Percentiles rank a stretch among this genome's conserved stretches.
These are phyloP conservation scores for Poecilia gillii DNA, from an alignment of 2,797 vertebrate genomes.

Conservation along the genomic window DNA sequence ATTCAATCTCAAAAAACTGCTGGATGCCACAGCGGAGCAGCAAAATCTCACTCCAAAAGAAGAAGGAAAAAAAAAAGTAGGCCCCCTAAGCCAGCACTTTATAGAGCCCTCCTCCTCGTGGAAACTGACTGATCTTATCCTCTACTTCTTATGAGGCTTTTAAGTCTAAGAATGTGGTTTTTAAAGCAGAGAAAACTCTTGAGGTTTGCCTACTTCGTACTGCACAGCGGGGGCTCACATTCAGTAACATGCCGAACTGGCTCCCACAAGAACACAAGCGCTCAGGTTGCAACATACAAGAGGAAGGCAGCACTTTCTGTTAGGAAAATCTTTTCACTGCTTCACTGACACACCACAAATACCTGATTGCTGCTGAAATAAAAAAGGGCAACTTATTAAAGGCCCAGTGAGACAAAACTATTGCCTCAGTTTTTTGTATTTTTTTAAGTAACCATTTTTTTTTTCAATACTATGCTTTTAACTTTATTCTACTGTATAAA, in stretches of 20 bases:
- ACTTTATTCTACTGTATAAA: no score
- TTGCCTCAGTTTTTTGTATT: neutral
- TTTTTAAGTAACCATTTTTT: no score
- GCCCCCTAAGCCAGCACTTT: neutral
- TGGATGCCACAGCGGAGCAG: neutral
- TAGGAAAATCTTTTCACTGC: neutral
- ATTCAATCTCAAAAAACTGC: neutral
- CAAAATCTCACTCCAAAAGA: slow-evolving; percentile 2
- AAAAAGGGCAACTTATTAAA: neutral
- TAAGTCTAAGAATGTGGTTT: slow-evolving; percentile 8
- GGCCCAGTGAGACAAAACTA: neutral
- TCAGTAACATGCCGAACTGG: neutral
- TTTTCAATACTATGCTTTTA: no score
- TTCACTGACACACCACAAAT: neutral
- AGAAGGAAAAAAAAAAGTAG: neutral
- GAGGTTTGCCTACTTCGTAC: slow-evolving; percentile 1
- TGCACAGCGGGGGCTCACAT: neutral
- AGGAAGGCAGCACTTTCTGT: neutral
- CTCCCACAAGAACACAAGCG: neutral
- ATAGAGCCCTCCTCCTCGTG: neutral
- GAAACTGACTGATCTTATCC: slow-evolving; percentile 4
- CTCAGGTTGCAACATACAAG: slow-evolving; percentile 3
- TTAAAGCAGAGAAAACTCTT: slow-evolving; percentile 10
- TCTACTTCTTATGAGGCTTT: slow-evolving; percentile 3
- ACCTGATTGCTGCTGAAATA: neutral